phyloP scores from a whole-genome alignment of 2,888 invertebrate species.

The Toxonevra muliebris region DNA sequence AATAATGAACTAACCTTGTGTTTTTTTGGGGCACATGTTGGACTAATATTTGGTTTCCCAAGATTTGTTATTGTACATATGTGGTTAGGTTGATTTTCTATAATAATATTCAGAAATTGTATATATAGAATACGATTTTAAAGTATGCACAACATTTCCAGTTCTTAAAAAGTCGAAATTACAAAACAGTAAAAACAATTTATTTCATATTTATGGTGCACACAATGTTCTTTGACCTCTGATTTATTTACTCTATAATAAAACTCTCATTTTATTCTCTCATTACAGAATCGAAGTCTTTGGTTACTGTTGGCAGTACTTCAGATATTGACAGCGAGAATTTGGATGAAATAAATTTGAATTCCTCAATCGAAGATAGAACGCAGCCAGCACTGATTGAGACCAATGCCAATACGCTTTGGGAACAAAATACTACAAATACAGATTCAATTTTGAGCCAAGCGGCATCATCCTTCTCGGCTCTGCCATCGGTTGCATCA shows the following conservation, averaged over 20 bases:
- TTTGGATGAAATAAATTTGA: slow-evolving; percentile 67
- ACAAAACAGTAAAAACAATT: too few relatives aligned
- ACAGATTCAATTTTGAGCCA: slow-evolving; percentile 58
- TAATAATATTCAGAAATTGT: too few relatives aligned
- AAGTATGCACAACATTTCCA: too few relatives aligned
- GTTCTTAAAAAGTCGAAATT: too few relatives aligned
- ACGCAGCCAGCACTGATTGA: slow-evolving; percentile 39
- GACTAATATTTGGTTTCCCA: too few relatives aligned
- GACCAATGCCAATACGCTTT: slow-evolving; percentile 53
- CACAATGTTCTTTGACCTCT: too few relatives aligned
- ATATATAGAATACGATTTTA: too few relatives aligned
- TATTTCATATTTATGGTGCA: too few relatives aligned
- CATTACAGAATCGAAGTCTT: slow-evolving; percentile 56
- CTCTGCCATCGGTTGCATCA: slow-evolving; percentile 71
- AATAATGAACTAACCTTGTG: too few relatives aligned
- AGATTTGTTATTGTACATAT: too few relatives aligned
- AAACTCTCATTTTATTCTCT: neutral
- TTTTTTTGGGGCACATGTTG: too few relatives aligned
- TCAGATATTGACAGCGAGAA: slow-evolving; percentile 65
- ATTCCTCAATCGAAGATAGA: slow-evolving; percentile 54
- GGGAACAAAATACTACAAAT: slow-evolving; percentile 40
- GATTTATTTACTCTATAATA: neutral
- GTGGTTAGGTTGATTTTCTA: too few relatives aligned
- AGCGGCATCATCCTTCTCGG: slow-evolving; percentile 66
- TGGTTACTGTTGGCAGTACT: slow-evolving; percentile 59